Percentiles rank a stretch among this genome's conserved stretches.
Evolutionary conservation across 2,113 vertebrate genomes (phyloP).

Genomic region (Centropus bengalensis): DNA sequence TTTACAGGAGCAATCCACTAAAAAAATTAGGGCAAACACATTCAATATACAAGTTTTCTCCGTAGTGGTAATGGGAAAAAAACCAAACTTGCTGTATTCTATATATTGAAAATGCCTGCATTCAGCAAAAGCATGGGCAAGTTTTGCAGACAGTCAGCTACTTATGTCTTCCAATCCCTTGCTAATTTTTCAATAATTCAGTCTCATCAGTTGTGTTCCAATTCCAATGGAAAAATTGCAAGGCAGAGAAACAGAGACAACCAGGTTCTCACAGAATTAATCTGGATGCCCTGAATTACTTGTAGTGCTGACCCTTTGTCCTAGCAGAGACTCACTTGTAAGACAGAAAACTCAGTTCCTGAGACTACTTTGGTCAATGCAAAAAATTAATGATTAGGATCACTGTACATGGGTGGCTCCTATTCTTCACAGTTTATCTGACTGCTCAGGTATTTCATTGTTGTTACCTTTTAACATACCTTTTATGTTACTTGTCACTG

Average conservation of each 20-base stretch:
- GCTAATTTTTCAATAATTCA: neutral
- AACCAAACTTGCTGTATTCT: neutral
- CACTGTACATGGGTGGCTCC: neutral
- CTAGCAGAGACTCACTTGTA: neutral
- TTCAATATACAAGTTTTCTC: neutral
- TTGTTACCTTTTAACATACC: too few relatives aligned
- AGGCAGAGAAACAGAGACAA: neutral
- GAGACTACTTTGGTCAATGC: neutral
- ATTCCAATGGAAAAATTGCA: neutral
- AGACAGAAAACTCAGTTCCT: neutral
- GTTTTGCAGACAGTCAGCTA: neutral
- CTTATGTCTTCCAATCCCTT: neutral
- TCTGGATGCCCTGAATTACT: neutral
- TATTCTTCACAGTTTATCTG: neutral
- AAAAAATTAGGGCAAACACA: neutral
- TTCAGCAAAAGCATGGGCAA: neutral
- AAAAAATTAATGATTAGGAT: neutral
- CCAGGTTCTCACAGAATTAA: neutral
- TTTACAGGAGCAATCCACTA: neutral
- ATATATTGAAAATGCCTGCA: neutral
- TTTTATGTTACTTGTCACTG: neutral
- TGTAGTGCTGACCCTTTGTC: neutral
- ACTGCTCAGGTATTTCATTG: neutral
- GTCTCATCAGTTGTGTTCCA: neutral
- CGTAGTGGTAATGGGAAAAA: neutral